Evolutionary conservation across 2,113 vertebrate species (phyloP).

Genomic region (Strix uralensis): DNA sequence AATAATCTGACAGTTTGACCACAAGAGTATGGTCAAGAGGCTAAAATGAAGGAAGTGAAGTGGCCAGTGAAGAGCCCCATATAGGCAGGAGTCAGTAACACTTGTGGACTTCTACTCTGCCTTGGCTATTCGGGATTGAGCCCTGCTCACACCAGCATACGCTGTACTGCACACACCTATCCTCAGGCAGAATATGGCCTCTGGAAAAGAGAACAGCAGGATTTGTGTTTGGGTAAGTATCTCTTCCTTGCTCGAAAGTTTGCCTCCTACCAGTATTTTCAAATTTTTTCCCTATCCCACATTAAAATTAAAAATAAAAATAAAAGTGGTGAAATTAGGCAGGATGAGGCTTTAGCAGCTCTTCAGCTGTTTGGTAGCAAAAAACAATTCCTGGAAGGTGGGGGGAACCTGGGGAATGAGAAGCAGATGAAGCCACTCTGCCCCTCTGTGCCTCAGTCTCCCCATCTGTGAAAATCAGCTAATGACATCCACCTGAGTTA

Average conservation of each 20-base stretch:
- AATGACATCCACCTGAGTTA: constrained; percentile 47
- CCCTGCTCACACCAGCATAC: not conserved
- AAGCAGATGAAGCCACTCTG: constrained; percentile 5
- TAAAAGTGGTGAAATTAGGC: not conserved
- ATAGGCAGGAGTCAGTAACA: not conserved
- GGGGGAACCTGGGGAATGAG: not conserved
- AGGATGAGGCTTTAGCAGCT: not conserved
- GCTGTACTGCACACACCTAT: not conserved
- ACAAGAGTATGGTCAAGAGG: not conserved
- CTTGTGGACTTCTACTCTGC: not conserved
- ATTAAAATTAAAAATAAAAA: not conserved
- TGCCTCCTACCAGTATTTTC: not conserved
- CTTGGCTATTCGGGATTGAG: not conserved
- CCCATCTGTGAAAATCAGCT: constrained; percentile 45
- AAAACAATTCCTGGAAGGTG: not conserved
- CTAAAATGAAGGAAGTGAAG: not conserved
- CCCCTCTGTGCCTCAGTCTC: constrained; percentile 57
- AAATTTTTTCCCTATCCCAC: not conserved
- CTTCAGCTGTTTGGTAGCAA: not conserved
- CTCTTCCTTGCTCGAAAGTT: not conserved
- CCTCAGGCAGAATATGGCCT: not conserved
- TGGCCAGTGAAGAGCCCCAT: not conserved
- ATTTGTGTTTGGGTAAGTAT: not conserved
- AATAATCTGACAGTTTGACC: not conserved
- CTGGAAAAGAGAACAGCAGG: not conserved